Percentiles rank a stretch among this genome's conserved stretches.
Evolutionary conservation across 2,113 vertebrate genomes (phyloP).

Genomic region (Lichenostomus cassidix): DNA sequence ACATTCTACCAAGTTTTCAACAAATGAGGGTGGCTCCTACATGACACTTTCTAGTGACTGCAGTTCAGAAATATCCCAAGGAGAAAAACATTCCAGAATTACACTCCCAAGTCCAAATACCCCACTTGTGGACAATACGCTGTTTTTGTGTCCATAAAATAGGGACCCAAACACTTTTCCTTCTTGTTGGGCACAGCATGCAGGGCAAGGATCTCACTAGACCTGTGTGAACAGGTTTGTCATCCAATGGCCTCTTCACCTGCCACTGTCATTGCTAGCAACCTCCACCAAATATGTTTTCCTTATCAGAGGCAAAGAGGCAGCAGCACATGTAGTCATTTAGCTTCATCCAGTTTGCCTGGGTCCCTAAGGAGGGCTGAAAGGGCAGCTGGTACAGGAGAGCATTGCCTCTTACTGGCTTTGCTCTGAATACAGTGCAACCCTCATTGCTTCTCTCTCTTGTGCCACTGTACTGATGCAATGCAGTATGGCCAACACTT

Average conservation of each 20-base stretch:
- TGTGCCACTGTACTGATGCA: background rate
- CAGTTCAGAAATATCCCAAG: slow-evolving; percentile 35
- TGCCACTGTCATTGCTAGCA: background rate
- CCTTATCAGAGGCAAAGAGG: background rate
- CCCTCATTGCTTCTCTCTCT: background rate
- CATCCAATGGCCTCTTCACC: slow-evolving; percentile 1
- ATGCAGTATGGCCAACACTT: background rate
- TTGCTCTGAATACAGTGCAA: background rate
- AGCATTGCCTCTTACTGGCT: background rate
- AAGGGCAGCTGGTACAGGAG: background rate
- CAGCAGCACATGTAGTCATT: background rate
- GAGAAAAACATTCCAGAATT: slow-evolving; percentile 31
- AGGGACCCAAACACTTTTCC: background rate
- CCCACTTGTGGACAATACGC: slow-evolving; percentile 20
- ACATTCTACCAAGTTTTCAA: slow-evolving; percentile 34
- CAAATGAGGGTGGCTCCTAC: slow-evolving; percentile 36
- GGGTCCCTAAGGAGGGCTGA: background rate
- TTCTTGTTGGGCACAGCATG: background rate
- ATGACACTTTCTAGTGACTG: slow-evolving; percentile 52
- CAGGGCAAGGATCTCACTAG: slow-evolving; percentile 44
- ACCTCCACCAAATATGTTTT: background rate
- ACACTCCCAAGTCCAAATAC: background rate
- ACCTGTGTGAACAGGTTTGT: slow-evolving; percentile 45
- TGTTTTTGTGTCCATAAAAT: background rate
- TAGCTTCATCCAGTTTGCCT: background rate